phyloP scores from a whole-genome alignment of 2,888 invertebrate genomes.

The Galeruca laticollis region DNA sequence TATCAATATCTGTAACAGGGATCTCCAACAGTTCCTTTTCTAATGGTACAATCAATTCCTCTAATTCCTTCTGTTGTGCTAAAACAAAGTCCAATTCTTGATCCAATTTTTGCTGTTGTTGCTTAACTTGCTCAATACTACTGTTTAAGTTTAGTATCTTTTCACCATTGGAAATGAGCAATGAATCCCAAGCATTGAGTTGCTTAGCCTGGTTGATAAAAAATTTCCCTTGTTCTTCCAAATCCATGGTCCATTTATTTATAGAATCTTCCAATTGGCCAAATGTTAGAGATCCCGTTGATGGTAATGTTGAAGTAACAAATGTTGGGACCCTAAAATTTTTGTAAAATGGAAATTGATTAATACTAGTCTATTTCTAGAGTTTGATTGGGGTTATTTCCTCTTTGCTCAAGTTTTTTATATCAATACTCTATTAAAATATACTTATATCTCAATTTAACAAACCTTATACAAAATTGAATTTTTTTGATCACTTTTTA shows the following conservation, averaged over 20 bases:
- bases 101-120: slow-evolving; percentile 90
- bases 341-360: slow-evolving; percentile 27
- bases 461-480: no score
- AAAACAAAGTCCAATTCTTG: slow-evolving; percentile 94
- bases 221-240: slow-evolving; percentile 92
- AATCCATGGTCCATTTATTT: slow-evolving; percentile 93
- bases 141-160: slow-evolving; percentile 91
- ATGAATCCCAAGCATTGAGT: slow-evolving; percentile 94
- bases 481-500: no score
- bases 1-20: slow-evolving; percentile 84
- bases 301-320: slow-evolving; percentile 52
- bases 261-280: slow-evolving; percentile 90
- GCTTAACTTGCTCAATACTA: slow-evolving; percentile 88
- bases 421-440: no score
- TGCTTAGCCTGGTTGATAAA: slow-evolving; percentile 95
- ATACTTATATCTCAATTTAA: no score
- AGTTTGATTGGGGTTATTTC: no score
- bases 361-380: no score
- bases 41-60: slow-evolving; percentile 86
- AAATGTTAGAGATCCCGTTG: slow-evolving; percentile 77
- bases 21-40: slow-evolving; percentile 83
- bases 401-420: no score
- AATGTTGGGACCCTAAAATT: slow-evolving; percentile 46
- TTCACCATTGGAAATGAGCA: slow-evolving; percentile 91
- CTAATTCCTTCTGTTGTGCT: slow-evolving; percentile 92